These are phyloP conservation scores for Conchocele bisecta DNA, from an alignment of 2,888 invertebrate genomes.

Conservation along the genomic window DNA sequence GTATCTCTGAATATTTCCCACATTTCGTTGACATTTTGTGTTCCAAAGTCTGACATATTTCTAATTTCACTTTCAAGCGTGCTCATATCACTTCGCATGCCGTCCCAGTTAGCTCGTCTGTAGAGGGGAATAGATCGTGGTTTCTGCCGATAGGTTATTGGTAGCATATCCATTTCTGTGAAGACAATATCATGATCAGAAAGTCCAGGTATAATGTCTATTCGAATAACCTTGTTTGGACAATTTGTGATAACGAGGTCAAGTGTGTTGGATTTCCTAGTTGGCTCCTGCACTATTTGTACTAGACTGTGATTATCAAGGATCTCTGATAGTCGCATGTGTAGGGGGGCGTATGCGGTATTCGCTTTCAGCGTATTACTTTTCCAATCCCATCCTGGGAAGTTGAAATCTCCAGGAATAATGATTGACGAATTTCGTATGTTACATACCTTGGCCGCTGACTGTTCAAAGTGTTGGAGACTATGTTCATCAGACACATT, in stretches of 20 bases:
- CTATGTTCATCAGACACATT: slow-evolving; percentile 14
- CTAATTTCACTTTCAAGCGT: slow-evolving; percentile 3
- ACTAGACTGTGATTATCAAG: slow-evolving; percentile 38
- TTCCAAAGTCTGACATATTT: neutral
- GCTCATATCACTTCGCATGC: slow-evolving; percentile 28
- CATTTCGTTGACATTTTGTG: neutral
- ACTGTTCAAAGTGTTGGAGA: neutral
- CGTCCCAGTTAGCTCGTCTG: slow-evolving; percentile 47
- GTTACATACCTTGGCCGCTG: neutral
- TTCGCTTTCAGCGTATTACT: neutral
- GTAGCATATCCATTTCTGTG: slow-evolving; percentile 6
- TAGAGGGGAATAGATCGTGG: slow-evolving; percentile 37
- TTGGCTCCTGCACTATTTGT: slow-evolving; percentile 46
- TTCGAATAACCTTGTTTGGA: slow-evolving; percentile 22
- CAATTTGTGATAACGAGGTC: slow-evolving; percentile 52
- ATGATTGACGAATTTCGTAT: slow-evolving; percentile 1
- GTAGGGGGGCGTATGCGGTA: neutral
- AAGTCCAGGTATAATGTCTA: slow-evolving; percentile 36
- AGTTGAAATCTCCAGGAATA: slow-evolving; percentile 25
- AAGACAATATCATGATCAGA: slow-evolving; percentile 52
- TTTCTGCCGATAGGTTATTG: slow-evolving; percentile 6
- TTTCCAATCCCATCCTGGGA: slow-evolving; percentile 25
- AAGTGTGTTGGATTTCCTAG: slow-evolving; percentile 38
- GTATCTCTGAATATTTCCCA: slow-evolving; percentile 13
- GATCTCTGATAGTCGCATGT: slow-evolving; percentile 3